Conservation (phyloP, 2,113 vertebrate species). For the Hydrolagus affinis region DNA sequence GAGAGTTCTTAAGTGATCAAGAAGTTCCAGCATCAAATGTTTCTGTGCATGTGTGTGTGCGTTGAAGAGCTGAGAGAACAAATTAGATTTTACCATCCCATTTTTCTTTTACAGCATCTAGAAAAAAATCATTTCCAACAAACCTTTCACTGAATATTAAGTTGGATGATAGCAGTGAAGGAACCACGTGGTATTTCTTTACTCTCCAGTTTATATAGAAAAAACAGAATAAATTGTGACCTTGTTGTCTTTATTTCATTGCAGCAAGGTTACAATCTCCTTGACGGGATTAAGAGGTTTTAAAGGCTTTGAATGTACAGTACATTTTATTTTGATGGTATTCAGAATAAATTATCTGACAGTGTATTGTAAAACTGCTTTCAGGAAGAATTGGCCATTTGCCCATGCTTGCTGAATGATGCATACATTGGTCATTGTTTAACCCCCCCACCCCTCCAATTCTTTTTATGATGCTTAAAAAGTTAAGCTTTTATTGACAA, state of each 20-base stretch:
- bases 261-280: conserved; percentile 11
- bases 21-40: too few relatives aligned
- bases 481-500: background rate
- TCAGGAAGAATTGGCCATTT: background rate
- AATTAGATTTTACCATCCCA: background rate
- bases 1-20: too few relatives aligned
- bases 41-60: too few relatives aligned
- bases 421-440: background rate
- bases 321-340: conserved; percentile 17
- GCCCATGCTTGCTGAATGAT: conserved; percentile 6
- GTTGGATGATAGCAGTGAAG: background rate
- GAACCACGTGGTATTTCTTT: background rate
- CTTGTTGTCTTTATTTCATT: conserved; percentile 26
- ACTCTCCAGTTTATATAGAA: background rate
- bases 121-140: background rate
- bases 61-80: too few relatives aligned
- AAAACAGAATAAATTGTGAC: conserved; percentile 21
- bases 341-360: conserved; percentile 8
- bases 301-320: conserved; percentile 20
- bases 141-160: background rate
- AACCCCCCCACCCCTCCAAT: background rate
- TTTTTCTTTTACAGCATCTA: background rate
- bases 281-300: conserved; percentile 27
- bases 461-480: background rate
- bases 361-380: conserved; percentile 10